Evolutionary conservation across 2,113 vertebrate species (phyloP).

Genomic region (Larimichthys crocea): DNA sequence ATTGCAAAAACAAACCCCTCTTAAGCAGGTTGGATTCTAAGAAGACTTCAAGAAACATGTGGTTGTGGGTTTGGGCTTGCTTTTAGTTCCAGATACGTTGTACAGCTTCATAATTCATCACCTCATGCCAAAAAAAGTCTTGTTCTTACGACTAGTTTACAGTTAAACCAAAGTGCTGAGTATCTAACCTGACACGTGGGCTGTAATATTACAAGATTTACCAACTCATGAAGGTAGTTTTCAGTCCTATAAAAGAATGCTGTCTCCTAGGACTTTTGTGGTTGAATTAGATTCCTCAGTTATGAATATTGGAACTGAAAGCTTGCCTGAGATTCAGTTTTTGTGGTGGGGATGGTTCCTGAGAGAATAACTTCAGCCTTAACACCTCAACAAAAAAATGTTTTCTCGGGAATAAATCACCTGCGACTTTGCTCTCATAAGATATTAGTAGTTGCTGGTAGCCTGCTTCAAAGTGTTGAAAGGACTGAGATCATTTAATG

Average conservation of each 20-base stretch:
- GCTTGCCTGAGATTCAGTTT: not conserved
- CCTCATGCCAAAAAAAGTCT: not conserved
- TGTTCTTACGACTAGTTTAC: not conserved
- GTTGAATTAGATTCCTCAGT: not conserved
- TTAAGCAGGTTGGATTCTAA: not conserved
- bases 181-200: not conserved
- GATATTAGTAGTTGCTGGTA: not conserved
- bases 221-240: not conserved
- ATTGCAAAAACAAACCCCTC: too few species aligned
- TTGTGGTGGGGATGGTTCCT: not conserved
- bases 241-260: not conserved
- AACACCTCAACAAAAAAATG: not conserved
- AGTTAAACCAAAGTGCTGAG: not conserved
- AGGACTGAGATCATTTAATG: constrained; percentile 16
- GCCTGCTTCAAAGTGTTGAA: not conserved
- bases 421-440: not conserved
- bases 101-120: not conserved
- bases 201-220: not conserved
- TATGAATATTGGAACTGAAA: not conserved
- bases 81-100: not conserved
- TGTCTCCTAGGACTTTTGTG: not conserved
- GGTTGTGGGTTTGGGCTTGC: not conserved
- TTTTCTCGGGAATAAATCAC: constrained; percentile 8
- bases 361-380: not conserved
- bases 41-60: not conserved